phyloP scores from a whole-genome alignment of 1,140 invertebrate species.

The Trichonephila clavipes region DNA sequence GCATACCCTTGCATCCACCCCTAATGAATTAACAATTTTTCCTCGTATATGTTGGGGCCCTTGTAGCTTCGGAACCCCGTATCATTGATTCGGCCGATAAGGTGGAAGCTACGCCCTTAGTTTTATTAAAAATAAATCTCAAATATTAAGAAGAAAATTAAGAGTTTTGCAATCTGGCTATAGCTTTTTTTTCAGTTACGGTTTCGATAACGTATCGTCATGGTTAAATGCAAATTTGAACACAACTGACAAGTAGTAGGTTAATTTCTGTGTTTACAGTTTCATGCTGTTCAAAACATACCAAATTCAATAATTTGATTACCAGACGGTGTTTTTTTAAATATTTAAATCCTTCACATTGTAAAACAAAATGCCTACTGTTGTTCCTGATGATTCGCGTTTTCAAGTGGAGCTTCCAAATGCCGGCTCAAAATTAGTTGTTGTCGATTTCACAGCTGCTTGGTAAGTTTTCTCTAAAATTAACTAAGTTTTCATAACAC shows the following conservation, averaged over 20 bases:
- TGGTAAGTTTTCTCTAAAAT: constrained; percentile 85
- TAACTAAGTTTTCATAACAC: not conserved
- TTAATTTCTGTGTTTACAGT: not conserved
- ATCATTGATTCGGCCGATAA: no score
- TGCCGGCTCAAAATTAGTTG: constrained; percentile 92
- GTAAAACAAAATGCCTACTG: constrained; percentile 77
- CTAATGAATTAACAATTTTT: no score
- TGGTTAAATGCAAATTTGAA: constrained; percentile 4
- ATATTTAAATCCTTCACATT: not conserved
- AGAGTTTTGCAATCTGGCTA: not conserved
- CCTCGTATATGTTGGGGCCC: no score
- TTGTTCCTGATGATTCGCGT: constrained; percentile 87
- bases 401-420: constrained; percentile 90
- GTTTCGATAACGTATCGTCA: constrained; percentile 36
- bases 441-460: constrained; percentile 95
- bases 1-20: no score
- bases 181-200: not conserved
- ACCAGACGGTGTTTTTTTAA: not conserved
- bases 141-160: no score
- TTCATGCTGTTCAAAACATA: not conserved
- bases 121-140: no score
- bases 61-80: no score
- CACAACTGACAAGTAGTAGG: not conserved
- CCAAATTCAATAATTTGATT: not conserved
- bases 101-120: no score